Conservation (phyloP, 2,113 vertebrate species). For the Dryoscopus gambensis region DNA sequence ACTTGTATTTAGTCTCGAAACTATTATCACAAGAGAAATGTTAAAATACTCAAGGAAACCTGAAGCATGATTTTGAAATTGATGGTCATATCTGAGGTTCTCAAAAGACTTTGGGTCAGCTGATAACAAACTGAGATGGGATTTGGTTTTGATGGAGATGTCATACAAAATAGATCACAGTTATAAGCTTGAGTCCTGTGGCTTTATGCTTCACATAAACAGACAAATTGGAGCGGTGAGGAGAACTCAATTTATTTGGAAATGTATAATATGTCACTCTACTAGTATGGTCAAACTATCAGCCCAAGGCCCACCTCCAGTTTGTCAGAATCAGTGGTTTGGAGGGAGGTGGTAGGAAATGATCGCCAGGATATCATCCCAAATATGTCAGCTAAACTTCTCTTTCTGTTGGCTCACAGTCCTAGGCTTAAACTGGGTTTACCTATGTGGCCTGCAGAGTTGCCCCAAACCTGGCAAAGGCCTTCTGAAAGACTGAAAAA, state of each 20-base stretch:
- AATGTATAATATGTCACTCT: neutral
- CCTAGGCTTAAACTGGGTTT: neutral
- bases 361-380: neutral
- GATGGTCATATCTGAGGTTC: fast-evolving
- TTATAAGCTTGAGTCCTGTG: fast-evolving
- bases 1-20: neutral
- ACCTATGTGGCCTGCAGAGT: neutral
- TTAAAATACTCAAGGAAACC: neutral
- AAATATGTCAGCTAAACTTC: neutral
- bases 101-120: neutral
- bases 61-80: neutral
- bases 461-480: neutral
- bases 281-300: neutral
- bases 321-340: neutral
- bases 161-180: neutral
- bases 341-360: neutral
- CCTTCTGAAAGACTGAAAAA: neutral
- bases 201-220: neutral
- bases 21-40: neutral
- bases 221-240: neutral
- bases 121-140: neutral
- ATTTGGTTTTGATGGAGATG: neutral
- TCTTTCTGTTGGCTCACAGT: neutral
- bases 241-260: neutral
- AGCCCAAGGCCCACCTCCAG: neutral